Conservation (phyloP, 2,113 vertebrate species). For the Oceanites oceanicus region DNA sequence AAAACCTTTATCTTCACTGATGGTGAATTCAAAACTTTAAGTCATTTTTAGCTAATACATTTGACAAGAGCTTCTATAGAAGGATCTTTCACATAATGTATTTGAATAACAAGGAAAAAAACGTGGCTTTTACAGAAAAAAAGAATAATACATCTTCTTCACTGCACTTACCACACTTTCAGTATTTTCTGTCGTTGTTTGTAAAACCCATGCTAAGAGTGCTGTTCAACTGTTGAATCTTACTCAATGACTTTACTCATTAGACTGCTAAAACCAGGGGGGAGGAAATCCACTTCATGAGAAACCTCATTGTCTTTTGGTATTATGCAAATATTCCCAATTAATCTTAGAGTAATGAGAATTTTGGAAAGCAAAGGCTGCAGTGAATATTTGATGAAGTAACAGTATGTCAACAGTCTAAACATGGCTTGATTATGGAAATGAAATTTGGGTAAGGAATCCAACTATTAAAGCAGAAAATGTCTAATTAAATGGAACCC, state of each 20-base stretch:
- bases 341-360: slow-evolving; percentile 32
- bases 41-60: background rate
- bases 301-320: background rate
- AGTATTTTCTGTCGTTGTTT: background rate
- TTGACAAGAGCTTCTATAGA: background rate
- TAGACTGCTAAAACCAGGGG: background rate
- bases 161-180: background rate
- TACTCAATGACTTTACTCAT: background rate
- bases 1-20: background rate
- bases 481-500: slow-evolving; percentile 64
- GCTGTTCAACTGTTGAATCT: background rate
- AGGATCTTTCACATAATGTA: background rate
- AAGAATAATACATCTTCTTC: background rate
- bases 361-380: slow-evolving; percentile 20
- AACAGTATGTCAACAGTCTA: slow-evolving; percentile 32
- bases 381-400: slow-evolving; percentile 40
- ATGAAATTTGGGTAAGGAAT: slow-evolving; percentile 42
- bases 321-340: slow-evolving; percentile 22
- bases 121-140: background rate
- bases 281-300: background rate
- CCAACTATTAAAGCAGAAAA: slow-evolving; percentile 67
- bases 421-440: slow-evolving; percentile 44
- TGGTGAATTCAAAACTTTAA: background rate
- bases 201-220: background rate
- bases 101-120: background rate